Conservation (phyloP, 1,140 invertebrate genomes). For the Melanaphis sacchari region DNA sequence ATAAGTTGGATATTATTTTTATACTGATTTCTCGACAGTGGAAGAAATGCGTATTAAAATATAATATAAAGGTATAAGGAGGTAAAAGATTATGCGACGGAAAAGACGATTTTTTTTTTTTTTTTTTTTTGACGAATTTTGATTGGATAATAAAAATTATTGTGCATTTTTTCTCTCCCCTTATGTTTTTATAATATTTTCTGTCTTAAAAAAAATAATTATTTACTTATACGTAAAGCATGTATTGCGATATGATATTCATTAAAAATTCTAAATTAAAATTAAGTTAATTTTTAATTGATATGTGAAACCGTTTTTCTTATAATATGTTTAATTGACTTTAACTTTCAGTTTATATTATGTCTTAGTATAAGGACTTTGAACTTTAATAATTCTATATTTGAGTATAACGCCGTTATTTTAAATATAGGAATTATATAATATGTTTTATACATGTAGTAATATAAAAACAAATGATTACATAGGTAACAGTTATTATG, state of each 20-base stretch:
- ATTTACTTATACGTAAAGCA: not conserved
- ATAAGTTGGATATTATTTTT: not conserved
- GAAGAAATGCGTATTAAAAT: not conserved
- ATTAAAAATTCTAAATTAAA: not conserved
- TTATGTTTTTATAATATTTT: not conserved
- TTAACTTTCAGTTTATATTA: not conserved
- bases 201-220: not conserved
- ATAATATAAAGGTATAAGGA: not conserved
- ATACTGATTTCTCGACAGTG: not conserved
- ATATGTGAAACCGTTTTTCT: not conserved
- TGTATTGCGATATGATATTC: not conserved
- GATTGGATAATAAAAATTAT: slow-evolving; percentile 27
- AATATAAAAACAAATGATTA: too few species aligned
- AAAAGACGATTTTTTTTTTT: slow-evolving; percentile 41
- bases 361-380: not conserved
- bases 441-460: not conserved
- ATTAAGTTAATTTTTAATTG: not conserved
- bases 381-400: not conserved
- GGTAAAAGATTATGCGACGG: slow-evolving; percentile 37
- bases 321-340: not conserved
- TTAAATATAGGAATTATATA: too few species aligned
- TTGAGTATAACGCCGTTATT: not conserved
- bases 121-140: not conserved
- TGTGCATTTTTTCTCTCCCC: not conserved
- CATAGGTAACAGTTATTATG: too few species aligned